Evolutionary conservation across 1,140 invertebrate species (phyloP).

Genomic region (Argopecten irradians): DNA sequence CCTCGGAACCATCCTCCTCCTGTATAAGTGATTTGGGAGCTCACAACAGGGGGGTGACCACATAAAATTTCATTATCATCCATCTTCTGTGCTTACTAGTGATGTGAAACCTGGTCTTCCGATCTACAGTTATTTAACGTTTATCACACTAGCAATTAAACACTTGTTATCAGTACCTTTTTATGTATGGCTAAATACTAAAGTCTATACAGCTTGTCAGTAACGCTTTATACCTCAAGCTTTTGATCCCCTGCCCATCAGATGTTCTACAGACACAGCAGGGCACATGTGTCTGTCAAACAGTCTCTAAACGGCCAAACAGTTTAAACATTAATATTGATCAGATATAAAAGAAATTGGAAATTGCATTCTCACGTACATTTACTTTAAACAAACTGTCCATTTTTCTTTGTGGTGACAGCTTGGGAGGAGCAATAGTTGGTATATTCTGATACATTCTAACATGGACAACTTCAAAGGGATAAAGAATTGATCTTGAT

Average conservation of each 20-base stretch:
- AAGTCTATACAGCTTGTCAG: neutral
- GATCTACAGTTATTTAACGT: neutral
- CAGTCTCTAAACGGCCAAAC: neutral
- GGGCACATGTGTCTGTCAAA: neutral
- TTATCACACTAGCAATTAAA: neutral
- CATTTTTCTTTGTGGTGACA: neutral
- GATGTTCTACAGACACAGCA: neutral
- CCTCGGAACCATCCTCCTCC: neutral
- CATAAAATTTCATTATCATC: slow-evolving; percentile 4
- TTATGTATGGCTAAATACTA: neutral
- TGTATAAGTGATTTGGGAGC: neutral
- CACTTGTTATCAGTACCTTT: slow-evolving; percentile 8
- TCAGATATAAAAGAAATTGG: neutral
- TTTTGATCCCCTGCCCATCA: neutral
- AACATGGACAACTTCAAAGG: neutral
- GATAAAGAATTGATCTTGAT: neutral
- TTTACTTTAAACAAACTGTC: neutral
- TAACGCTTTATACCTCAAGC: neutral
- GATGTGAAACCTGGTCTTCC: neutral
- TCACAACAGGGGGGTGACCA: neutral
- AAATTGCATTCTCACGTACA: neutral
- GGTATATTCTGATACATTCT: neutral
- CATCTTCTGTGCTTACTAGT: neutral
- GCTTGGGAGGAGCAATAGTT: neutral
- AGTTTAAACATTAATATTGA: neutral